Base-by-base conservation (phyloP, 2,797 vertebrate genomes). In the Merluccius polli region DNA sequence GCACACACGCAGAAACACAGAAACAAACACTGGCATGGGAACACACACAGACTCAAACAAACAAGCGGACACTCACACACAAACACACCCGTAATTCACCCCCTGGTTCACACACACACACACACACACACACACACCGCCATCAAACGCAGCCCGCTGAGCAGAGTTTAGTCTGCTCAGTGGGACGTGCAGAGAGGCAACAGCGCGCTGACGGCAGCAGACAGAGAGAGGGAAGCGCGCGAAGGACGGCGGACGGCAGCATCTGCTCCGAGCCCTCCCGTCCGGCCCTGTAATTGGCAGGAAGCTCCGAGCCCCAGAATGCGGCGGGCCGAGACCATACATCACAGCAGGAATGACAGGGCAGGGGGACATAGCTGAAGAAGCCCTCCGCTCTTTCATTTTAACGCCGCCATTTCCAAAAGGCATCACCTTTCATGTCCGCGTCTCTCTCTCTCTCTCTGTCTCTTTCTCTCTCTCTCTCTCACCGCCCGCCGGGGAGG, bases 251-350 rank as follows among this genome's bases (percentile, higher is more conserved):
- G 1, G 8, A 41, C 10, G 59, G 82, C 82, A 84, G 91, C 90
- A 92, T 90, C 89, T 91, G 89, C 89, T 91, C 86, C 18, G 73
- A 82, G 86, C 84, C 79, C 77, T 63, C 83, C 75, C 31, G 82
- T 83, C n/a, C n/a, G 6, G n/a, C 86, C 89, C 92, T 94, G 90
- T 94, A 94, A 94, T 94, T 92, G 90, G 79, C 77, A 86, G 86
- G 88, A 88, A 88, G 85, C 87, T 83, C 16, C 44, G 3, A 3
- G 86, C 82, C 83, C 82, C 77, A 84, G 83, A 71, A 87, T 90
- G 88, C 80, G 84, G 77, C 81, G 87, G 89, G 88, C 78, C 71
- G 72, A 85, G 89, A 89, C 83, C 89, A 91, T 92, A 90, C 89
- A 92, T 92, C 91, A 92, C 82, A 7, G 78, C 77, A 87, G 74